Conservation (phyloP, 2,797 vertebrate genomes). For the Brachymystax lenok region DNA sequence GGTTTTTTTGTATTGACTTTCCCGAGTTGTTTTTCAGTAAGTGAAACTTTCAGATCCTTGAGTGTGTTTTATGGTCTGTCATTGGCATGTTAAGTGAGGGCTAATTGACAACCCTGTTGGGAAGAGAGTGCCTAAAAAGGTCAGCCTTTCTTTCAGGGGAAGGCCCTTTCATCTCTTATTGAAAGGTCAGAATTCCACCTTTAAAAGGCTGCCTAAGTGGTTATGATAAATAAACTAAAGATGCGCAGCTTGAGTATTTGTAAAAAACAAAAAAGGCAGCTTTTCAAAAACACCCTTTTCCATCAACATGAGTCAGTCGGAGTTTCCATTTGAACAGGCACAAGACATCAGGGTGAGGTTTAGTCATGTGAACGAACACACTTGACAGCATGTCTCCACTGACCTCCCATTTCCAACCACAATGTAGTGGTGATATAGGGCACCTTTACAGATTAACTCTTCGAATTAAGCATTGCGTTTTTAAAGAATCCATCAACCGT, state of each 20-base stretch:
- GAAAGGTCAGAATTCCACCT: conserved; percentile 58
- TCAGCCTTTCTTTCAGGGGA: conserved; percentile 56
- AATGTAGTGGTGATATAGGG: no score
- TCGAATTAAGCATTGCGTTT: neutral
- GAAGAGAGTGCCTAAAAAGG: conserved; percentile 61
- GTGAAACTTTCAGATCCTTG: conserved; percentile 3
- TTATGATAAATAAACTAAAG: conserved; percentile 38
- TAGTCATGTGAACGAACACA: neutral
- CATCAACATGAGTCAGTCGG: neutral
- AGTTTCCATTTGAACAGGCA: neutral
- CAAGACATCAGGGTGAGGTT: neutral
- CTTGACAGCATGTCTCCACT: no score
- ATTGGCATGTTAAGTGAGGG: conserved; percentile 14
- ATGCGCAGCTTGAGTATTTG: conserved; percentile 10
- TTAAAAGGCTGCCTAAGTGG: conserved; percentile 42
- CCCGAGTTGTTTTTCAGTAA: neutral
- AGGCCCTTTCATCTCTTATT: conserved; percentile 42
- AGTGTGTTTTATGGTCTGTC: conserved; percentile 23
- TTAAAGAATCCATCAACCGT: neutral
- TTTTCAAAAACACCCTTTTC: neutral
- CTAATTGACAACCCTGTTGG: conserved; percentile 61
- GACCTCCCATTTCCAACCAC: no score
- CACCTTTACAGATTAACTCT: no score
- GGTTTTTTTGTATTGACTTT: no score
- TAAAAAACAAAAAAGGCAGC: neutral